These are phyloP conservation scores for Allacma fusca DNA, from an alignment of 2,888 invertebrate species.

Conservation along the genomic window DNA sequence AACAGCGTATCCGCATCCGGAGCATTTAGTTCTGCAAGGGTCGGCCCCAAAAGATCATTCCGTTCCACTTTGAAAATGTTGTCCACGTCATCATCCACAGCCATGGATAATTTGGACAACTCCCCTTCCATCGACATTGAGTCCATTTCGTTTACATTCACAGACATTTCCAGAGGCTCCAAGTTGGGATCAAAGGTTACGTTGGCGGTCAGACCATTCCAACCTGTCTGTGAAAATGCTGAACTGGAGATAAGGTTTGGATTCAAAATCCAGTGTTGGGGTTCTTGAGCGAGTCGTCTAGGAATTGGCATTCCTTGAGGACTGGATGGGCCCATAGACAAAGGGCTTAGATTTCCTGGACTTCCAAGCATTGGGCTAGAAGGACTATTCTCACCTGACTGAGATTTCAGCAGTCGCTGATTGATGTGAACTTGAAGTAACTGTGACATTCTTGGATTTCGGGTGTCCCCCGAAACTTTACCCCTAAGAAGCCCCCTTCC, in stretches of 20 bases:
- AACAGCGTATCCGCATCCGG: conserved; percentile 79
- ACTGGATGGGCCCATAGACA: conserved; percentile 60
- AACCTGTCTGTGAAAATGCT: conserved; percentile 46
- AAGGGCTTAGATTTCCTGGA: conserved; percentile 58
- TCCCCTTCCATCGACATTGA: conserved; percentile 58
- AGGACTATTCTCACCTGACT: conserved; percentile 59
- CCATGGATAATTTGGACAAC: conserved; percentile 61
- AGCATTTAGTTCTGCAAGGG: conserved; percentile 83
- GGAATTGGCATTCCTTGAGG: conserved; percentile 61
- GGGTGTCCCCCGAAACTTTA: conserved; percentile 9
- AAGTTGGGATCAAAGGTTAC: conserved; percentile 47
- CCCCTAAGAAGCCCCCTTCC: not conserved
- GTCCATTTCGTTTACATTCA: conserved; percentile 43
- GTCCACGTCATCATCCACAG: conserved; percentile 77
- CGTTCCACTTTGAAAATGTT: conserved; percentile 90
- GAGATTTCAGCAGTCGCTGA: conserved; percentile 57
- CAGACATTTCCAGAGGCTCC: conserved; percentile 50
- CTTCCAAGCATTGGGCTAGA: conserved; percentile 55
- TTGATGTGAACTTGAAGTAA: conserved; percentile 60
- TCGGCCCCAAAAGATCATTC: conserved; percentile 83
- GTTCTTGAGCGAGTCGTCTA: conserved; percentile 47
- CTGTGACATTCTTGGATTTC: conserved; percentile 56
- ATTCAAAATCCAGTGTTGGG: conserved; percentile 57
- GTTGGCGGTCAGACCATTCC: conserved; percentile 42
- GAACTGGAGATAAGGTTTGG: conserved; percentile 30